A percentile compares a stretch with the other conserved stretches of the same genome.
Evolutionary conservation across 2,113 vertebrate genomes (phyloP).

Genomic region (Scalopus aquaticus): DNA sequence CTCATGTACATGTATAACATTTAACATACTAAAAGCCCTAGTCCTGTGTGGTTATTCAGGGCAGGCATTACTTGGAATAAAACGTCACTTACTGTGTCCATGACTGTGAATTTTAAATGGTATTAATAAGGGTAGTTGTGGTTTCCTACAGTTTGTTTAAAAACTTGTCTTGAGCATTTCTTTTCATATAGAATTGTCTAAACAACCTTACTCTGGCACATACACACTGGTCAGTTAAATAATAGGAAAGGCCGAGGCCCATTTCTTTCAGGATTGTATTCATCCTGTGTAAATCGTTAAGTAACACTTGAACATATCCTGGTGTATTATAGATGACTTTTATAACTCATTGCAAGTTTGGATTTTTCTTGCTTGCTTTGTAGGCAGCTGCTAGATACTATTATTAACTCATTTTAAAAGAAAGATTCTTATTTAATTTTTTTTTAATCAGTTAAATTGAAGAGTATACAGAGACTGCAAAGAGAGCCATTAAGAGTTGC

Average conservation of each 20-base stretch:
- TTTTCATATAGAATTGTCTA: slow-evolving; percentile 25
- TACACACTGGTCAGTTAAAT: not conserved
- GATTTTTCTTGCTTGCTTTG: not conserved
- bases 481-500: not conserved
- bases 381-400: slow-evolving; percentile 14
- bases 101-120: slow-evolving; percentile 32
- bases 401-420: slow-evolving; percentile 24
- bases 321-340: not conserved
- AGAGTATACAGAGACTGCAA: not conserved
- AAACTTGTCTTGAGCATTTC: not conserved
- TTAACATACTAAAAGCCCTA: not conserved
- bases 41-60: not conserved
- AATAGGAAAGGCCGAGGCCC: not conserved
- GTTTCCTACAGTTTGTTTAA: not conserved
- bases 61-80: not conserved
- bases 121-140: slow-evolving; percentile 13
- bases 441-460: not conserved
- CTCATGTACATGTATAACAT: not conserved
- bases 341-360: not conserved
- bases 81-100: not conserved
- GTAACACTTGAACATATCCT: not conserved
- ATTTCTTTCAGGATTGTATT: not conserved
- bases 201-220: not conserved
- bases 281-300: not conserved
- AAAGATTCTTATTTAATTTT: not conserved